Percentiles rank a stretch among this genome's conserved stretches.
These are phyloP conservation scores for Malurus leucopterus DNA, from an alignment of 2,797 vertebrate genomes.

Conservation along the genomic window DNA sequence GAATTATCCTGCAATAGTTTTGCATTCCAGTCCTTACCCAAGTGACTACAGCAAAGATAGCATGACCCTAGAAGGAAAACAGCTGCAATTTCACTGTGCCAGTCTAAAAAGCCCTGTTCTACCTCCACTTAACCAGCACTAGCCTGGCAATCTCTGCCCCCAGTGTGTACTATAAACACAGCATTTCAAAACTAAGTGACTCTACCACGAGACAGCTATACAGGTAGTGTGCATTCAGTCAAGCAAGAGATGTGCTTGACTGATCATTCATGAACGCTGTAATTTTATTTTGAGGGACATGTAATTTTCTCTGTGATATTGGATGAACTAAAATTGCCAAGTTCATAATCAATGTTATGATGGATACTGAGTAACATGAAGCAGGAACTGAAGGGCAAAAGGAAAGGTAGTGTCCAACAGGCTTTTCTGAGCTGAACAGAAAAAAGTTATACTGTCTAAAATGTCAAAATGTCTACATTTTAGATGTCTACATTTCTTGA, in stretches of 20 bases:
- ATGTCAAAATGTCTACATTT: neutral
- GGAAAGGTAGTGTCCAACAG: neutral
- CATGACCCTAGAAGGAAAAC: neutral
- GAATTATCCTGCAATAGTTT: neutral
- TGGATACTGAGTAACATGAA: neutral
- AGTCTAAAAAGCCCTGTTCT: neutral
- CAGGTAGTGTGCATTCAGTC: neutral
- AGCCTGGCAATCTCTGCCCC: neutral
- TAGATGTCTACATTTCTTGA: neutral
- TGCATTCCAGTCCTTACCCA: neutral
- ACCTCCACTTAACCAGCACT: neutral
- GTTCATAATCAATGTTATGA: neutral
- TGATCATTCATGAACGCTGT: neutral
- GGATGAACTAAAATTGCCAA: neutral
- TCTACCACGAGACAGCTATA: neutral
- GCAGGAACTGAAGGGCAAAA: neutral
- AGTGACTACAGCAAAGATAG: neutral
- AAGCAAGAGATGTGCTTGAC: neutral
- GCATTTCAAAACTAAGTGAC: neutral
- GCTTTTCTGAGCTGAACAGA: neutral
- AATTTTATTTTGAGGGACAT: neutral
- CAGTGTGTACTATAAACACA: neutral
- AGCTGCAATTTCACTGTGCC: neutral
- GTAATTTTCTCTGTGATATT: neutral
- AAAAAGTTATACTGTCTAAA: neutral